Evolutionary conservation across 2,888 invertebrate genomes (phyloP), one percentile per base, ranked within the genome.

Genomic region (Athetis lepigone): DNA sequence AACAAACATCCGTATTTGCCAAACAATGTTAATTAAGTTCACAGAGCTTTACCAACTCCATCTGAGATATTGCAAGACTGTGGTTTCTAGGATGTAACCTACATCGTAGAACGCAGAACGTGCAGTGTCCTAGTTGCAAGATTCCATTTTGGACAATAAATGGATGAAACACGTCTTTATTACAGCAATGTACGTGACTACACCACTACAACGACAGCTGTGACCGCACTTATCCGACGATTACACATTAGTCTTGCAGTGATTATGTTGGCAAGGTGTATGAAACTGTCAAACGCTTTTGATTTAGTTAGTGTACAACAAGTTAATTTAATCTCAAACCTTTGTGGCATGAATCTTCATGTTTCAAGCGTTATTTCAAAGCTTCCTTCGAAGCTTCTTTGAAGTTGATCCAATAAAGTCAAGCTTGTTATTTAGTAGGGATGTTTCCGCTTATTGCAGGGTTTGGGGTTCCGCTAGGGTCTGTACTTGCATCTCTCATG

Each of bases 61-160:
- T 33, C 43, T 43, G 33, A 45, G 18, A n/a, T 51, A 46, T 69
- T 69, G 63, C 75, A 36, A 73, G 36, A 73, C 18, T 47, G 70
- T 29, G 51, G 75, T 74, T 58, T 55, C 63, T 72, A 69, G 70
- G 63, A 74, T 74, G 50, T 55, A 63, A 57, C 51, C 63, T 40
- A 58, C 29, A 58, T 74, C 40, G 43, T 37, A 46, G 23, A 43
- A 50, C 39, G 69, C 40, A 46, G 45, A 29, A 51, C 39, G 47
- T 55, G 21, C 43, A 0, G 50, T 46, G 68, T 66, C 43, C 73
- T 52, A 56, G 43, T 73, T 69, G 36, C 46, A 9, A 58, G 58
- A 63, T 69, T 36, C 8, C 19, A 43, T 63, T 69, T 72, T 52
- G 58, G 58, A 63, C 58, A 63, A 59, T 74, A 72, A 69, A 69